Evolutionary conservation across 1,140 invertebrate species (phyloP).

Genomic region (Heliconius himera): DNA sequence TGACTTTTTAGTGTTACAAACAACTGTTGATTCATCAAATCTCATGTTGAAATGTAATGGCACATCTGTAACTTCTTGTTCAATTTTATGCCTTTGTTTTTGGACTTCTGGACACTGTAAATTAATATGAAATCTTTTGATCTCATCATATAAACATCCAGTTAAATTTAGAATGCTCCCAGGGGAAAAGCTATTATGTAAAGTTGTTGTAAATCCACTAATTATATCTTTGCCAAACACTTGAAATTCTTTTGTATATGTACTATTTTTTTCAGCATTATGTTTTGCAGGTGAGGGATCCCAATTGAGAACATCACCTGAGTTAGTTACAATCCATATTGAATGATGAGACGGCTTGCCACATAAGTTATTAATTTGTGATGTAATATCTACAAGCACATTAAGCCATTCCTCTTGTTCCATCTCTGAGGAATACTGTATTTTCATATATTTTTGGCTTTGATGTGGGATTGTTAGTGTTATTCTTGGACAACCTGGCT

Average conservation of each 20-base stretch:
- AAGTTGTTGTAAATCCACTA: constrained; percentile 74
- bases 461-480: constrained; percentile 87
- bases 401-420: constrained; percentile 94
- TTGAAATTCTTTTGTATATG: constrained; percentile 86
- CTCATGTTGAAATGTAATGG: constrained; percentile 91
- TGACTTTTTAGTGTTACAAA: constrained; percentile 87
- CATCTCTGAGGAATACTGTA: constrained; percentile 89
- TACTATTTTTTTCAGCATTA: constrained; percentile 74
- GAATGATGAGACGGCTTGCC: constrained; percentile 86
- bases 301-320: constrained; percentile 91
- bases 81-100: constrained; percentile 85
- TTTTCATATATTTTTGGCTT: constrained; percentile 82
- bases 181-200: constrained; percentile 84
- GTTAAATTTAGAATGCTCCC: constrained; percentile 85
- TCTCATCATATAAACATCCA: constrained; percentile 88
- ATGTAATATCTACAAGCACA: constrained; percentile 87
- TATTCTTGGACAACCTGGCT: constrained; percentile 88
- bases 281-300: constrained; percentile 83
- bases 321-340: constrained; percentile 89
- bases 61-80: constrained; percentile 86
- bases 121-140: constrained; percentile 88
- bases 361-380: constrained; percentile 86
- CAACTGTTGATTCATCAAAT: constrained; percentile 86
- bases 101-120: constrained; percentile 86
- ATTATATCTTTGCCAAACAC: constrained; percentile 85